Evolutionary conservation across 2,113 vertebrate species (phyloP).

Genomic region (Syngnathus scovelli): DNA sequence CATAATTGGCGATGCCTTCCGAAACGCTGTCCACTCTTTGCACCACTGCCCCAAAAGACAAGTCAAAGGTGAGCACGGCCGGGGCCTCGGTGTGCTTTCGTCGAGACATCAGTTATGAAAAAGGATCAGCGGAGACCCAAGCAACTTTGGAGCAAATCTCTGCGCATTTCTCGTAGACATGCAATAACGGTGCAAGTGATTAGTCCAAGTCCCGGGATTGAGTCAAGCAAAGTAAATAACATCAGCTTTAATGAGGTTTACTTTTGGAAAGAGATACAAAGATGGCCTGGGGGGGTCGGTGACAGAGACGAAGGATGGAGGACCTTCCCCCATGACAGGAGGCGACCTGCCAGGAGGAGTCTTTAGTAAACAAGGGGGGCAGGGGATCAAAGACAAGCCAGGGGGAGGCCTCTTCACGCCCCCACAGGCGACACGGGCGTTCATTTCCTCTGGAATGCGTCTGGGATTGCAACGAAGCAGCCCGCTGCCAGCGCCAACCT

Average conservation of each 20-base stretch:
- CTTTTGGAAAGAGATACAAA: conserved; percentile 9
- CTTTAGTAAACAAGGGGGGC: conserved; percentile 55
- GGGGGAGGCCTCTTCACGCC: conserved; percentile 61
- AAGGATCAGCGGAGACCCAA: conserved; percentile 50
- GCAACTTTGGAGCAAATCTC: conserved; percentile 20
- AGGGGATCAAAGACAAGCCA: conserved; percentile 60
- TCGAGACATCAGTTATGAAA: conserved; percentile 48
- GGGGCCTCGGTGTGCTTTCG: conserved; percentile 25
- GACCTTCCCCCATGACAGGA: conserved; percentile 49
- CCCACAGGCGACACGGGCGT: conserved; percentile 60
- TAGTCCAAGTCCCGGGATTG: conserved; percentile 37
- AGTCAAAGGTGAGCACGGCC: conserved; percentile 33
- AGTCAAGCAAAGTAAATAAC: conserved; percentile 6
- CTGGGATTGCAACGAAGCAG: conserved; percentile 56
- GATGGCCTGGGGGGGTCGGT: conserved; percentile 36
- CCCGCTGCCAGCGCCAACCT: conserved; percentile 49
- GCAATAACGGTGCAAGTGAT: conserved; percentile 48
- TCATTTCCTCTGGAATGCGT: conserved; percentile 74
- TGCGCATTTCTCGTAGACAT: conserved; percentile 41
- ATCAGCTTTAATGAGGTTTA: conserved; percentile 2
- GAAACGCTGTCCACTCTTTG: conserved; percentile 92
- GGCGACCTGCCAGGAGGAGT: conserved; percentile 46
- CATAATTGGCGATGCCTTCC: conserved; percentile 84
- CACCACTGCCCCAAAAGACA: conserved; percentile 78
- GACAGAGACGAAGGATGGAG: conserved; percentile 19